These are phyloP conservation scores for Toxotes jaculatrix DNA, from an alignment of 2,113 vertebrate species.

Conservation along the genomic window DNA sequence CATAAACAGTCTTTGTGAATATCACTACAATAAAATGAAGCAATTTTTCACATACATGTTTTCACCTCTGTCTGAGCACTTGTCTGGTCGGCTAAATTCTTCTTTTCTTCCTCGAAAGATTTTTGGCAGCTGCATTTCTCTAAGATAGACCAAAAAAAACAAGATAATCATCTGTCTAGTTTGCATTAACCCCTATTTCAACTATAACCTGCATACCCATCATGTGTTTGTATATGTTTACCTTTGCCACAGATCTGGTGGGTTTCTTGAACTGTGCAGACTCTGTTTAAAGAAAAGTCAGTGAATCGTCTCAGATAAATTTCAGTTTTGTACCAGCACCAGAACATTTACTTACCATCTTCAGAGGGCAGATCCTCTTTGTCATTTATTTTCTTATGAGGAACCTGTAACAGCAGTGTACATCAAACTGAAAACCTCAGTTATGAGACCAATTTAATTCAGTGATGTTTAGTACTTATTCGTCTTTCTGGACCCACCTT, in stretches of 20 bases:
- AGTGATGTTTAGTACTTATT: neutral
- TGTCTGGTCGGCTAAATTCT: slow-evolving; percentile 47
- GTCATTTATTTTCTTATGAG: neutral
- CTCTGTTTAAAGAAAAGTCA: slow-evolving; percentile 67
- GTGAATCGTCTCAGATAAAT: neutral
- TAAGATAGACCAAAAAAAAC: slow-evolving; percentile 43
- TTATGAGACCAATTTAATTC: neutral
- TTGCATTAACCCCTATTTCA: neutral
- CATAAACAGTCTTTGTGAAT: slow-evolving; percentile 24
- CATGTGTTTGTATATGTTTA: slow-evolving; percentile 33
- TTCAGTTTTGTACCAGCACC: neutral
- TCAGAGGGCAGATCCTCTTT: slow-evolving; percentile 76
- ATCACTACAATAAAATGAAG: neutral
- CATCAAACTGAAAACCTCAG: neutral
- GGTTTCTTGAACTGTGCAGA: slow-evolving; percentile 85
- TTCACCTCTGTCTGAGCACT: neutral
- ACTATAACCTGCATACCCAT: neutral
- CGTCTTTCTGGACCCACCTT: slow-evolving; percentile 24
- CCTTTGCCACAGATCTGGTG: slow-evolving; percentile 66
- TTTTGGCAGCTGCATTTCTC: slow-evolving; percentile 61
- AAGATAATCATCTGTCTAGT: neutral
- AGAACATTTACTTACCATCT: slow-evolving; percentile 68
- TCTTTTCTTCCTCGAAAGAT: slow-evolving; percentile 65
- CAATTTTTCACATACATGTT: neutral
- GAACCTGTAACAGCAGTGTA: slow-evolving; percentile 47